phyloP scores from a whole-genome alignment of 1,140 invertebrate genomes.

The Limonius californicus region DNA sequence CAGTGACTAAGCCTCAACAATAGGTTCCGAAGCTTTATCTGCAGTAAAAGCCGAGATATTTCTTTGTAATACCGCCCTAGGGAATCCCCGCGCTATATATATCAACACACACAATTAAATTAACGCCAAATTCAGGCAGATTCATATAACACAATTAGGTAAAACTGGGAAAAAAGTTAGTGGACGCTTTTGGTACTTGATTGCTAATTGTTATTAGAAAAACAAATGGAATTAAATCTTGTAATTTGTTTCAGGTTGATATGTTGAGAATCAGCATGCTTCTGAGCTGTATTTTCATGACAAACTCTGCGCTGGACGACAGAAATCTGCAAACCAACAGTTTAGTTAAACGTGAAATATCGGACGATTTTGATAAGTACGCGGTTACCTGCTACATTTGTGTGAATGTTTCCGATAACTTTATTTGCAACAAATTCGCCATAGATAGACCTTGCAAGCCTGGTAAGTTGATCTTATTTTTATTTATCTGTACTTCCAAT shows the following conservation, averaged over 20 bases:
- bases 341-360: not conserved
- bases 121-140: not conserved
- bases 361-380: slow-evolving; percentile 42
- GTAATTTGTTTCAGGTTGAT: slow-evolving; percentile 41
- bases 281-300: slow-evolving; percentile 47
- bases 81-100: not conserved
- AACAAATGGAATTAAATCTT: too few species aligned
- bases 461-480: slow-evolving; percentile 45
- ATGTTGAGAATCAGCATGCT: slow-evolving; percentile 47
- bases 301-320: slow-evolving; percentile 42
- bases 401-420: slow-evolving; percentile 65
- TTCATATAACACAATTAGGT: too few species aligned
- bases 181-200: too few species aligned
- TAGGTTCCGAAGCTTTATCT: not conserved
- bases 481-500: too few species aligned
- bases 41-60: not conserved
- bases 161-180: too few species aligned
- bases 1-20: not conserved
- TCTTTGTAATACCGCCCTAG: not conserved
- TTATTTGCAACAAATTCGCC: slow-evolving; percentile 63
- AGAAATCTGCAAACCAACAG: slow-evolving; percentile 22
- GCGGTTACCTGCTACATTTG: slow-evolving; percentile 63
- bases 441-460: slow-evolving; percentile 61
- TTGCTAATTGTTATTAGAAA: too few species aligned
- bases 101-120: not conserved